Base-by-base conservation (phyloP, 2,888 invertebrate genomes). In the Ramazzottius varieornatus region DNA sequence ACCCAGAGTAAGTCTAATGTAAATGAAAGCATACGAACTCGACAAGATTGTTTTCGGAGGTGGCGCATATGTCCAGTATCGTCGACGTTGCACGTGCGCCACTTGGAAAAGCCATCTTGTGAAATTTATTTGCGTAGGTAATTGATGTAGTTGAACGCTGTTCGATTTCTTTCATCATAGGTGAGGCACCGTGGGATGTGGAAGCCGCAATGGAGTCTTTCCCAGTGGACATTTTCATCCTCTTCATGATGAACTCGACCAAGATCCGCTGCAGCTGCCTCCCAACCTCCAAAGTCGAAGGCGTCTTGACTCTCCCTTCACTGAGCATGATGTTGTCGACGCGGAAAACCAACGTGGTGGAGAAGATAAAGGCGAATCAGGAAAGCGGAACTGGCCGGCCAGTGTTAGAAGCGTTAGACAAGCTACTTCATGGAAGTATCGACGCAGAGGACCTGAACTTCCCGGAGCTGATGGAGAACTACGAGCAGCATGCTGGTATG, bases 191-290 rank as follows among this genome's bases (percentile, higher is more conserved):
- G 33, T 33, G 33, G 64, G 64, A 32, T 32, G 24, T 33, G 2
- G 64, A 33, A 32, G 16, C 33, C 4, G 33, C 33, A 13, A n/a
- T 64, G 32, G 64, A 64, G n/a, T 90, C 92, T 66, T 94, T 98
- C 76, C 96, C 96, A 0, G 93, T 98, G 0, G 96, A 98, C 78
- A 93, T 98, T 32, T 88, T 98, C 70, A 93, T 98, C 54, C 93
- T 93, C 78, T 89, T 98, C 79, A 89, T 91, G 77, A 93, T 96
- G 84, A 92, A 94, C 75, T 93, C 94, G 0, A 91, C 91, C 66
- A 89, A 91, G 0, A 90, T 94, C 77, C 79, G 94, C 67, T 96
- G 98, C 78, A 90, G 89, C 70, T 94, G 94, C 77, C 81, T 92
- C 72, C 94, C 94, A 0, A 88, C 91, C 0, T 92, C 92, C 2